Conservation (phyloP, 2,113 vertebrate species). For the Thunnus maccoyii region DNA sequence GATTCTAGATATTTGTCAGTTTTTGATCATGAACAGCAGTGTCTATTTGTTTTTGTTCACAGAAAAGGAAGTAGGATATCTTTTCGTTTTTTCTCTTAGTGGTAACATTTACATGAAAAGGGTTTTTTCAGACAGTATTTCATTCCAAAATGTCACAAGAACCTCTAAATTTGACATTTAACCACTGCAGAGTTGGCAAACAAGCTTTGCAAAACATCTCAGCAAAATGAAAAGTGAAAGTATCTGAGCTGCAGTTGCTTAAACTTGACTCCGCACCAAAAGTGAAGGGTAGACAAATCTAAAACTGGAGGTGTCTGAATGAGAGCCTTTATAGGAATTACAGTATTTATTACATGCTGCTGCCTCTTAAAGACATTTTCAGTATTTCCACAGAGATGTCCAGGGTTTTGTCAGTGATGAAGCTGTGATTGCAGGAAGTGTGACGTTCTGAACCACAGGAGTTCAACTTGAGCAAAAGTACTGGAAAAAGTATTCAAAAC, state of each 20-base stretch:
- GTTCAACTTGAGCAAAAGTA: too few species aligned
- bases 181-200: not conserved
- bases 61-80: not conserved
- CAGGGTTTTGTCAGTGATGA: too few species aligned
- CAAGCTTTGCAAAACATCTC: not conserved
- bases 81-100: not conserved
- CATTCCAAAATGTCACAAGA: not conserved
- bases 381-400: too few species aligned
- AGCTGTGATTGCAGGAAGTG: not conserved
- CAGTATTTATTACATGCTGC: not conserved
- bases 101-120: not conserved
- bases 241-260: not conserved
- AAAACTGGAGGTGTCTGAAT: not conserved
- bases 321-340: not conserved
- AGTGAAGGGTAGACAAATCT: not conserved
- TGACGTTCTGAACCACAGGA: not conserved
- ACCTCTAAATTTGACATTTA: not conserved
- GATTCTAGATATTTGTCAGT: too few species aligned
- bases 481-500: too few species aligned
- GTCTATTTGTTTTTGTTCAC: too few species aligned
- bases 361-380: too few species aligned
- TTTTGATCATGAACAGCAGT: too few species aligned
- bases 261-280: not conserved
- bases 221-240: conserved; percentile 24
- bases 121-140: not conserved